Conservation (phyloP, 2,888 invertebrate species). For the Podotricha telesiphe region DNA sequence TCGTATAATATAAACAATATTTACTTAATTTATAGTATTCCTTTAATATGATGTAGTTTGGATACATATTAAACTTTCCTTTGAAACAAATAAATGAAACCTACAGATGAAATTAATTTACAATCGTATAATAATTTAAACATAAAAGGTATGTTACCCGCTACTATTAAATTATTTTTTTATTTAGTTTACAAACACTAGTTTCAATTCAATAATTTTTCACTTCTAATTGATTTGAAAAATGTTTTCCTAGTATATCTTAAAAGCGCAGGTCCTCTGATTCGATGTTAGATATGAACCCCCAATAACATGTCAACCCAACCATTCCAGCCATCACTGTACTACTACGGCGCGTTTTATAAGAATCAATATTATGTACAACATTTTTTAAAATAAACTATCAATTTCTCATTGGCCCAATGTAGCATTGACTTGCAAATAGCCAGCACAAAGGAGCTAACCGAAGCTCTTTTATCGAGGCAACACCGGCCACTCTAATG, state of each 20-base stretch:
- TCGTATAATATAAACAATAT: not conserved
- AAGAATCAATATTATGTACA: constrained; percentile 3
- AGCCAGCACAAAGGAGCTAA: constrained; percentile 44
- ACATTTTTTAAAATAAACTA: constrained; percentile 28
- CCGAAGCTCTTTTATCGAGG: constrained; percentile 44
- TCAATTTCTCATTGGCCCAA: constrained; percentile 34
- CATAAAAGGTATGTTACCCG: not conserved
- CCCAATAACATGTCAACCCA: too few relatives aligned
- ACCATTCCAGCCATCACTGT: not conserved
- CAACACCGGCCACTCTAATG: constrained; percentile 56
- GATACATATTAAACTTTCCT: not conserved
- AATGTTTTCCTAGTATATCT: too few relatives aligned
- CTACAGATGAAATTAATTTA: too few relatives aligned
- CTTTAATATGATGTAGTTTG: not conserved
- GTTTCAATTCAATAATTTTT: too few relatives aligned
- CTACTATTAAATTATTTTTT: too few relatives aligned
- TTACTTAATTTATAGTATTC: not conserved
- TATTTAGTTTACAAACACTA: too few relatives aligned
- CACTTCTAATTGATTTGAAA: too few relatives aligned
- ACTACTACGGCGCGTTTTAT: not conserved
- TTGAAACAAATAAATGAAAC: not conserved
- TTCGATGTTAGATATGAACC: too few relatives aligned
- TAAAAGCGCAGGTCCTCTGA: too few relatives aligned
- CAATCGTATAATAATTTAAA: not conserved
- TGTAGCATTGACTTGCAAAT: constrained; percentile 42